A percentile compares a stretch with the other conserved stretches of the same genome.
These are phyloP conservation scores for Ectropis grisescens DNA, from an alignment of 1,140 invertebrate species.

Conservation along the genomic window DNA sequence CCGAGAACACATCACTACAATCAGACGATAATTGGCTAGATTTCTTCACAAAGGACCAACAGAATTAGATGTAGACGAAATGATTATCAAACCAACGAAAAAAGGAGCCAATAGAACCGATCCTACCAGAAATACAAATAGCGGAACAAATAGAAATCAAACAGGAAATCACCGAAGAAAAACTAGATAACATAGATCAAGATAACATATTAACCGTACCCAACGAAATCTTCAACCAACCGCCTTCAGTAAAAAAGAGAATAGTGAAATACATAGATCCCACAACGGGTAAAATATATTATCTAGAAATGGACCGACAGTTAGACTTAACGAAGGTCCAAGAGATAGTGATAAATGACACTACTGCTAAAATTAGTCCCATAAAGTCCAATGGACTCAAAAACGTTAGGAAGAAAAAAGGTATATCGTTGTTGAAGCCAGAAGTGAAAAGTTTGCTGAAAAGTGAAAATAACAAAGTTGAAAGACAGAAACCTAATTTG, in stretches of 20 bases:
- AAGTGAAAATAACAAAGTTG: constrained; percentile 7
- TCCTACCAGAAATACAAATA: no score
- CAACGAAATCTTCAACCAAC: constrained; percentile 19
- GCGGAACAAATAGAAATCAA: no score
- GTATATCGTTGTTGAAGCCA: constrained; percentile 32
- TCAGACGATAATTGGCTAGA: constrained; percentile 41
- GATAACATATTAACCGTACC: constrained; percentile 9
- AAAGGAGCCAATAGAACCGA: no score
- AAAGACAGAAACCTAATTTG: constrained; percentile 5
- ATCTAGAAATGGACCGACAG: constrained; percentile 51
- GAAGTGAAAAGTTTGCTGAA: constrained; percentile 30
- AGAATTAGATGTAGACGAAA: constrained; percentile 50
- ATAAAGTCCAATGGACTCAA: constrained; percentile 40
- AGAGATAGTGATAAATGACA: constrained; percentile 52
- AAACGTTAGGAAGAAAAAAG: constrained; percentile 26
- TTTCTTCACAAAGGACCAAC: constrained; percentile 47
- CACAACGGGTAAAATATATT: constrained; percentile 52
- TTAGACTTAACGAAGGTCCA: constrained; percentile 46
- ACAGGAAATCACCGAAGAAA: no score
- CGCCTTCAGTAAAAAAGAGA: constrained; percentile 25
- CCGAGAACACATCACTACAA: constrained; percentile 1
- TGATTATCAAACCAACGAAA: constrained; percentile 44
- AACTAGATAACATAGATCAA: constrained; percentile 2
- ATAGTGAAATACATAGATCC: constrained; percentile 61
- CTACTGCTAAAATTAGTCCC: constrained; percentile 41